A percentile compares a stretch with the other conserved stretches of the same genome.
These are phyloP conservation scores for Cyphomyrmex costatus DNA, from an alignment of 1,140 invertebrate genomes.

Conservation along the genomic window DNA sequence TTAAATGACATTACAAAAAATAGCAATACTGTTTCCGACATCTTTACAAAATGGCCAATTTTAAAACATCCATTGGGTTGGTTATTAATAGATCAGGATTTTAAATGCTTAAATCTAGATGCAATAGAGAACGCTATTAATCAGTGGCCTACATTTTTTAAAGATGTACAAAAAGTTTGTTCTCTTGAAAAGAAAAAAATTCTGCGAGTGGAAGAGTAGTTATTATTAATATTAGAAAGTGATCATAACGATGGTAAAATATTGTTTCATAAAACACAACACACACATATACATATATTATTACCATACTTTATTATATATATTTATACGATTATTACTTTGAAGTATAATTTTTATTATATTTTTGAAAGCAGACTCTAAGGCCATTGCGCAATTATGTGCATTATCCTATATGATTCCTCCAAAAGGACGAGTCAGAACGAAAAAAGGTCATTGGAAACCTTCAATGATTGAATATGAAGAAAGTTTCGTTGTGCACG, in stretches of 20 bases:
- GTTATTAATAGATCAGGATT: constrained; percentile 9
- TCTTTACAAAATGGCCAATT: constrained; percentile 31
- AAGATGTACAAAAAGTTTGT: background rate
- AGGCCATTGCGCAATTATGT: constrained; percentile 23
- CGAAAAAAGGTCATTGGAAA: constrained; percentile 24
- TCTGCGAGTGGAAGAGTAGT: background rate
- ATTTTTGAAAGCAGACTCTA: background rate
- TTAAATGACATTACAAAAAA: background rate
- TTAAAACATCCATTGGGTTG: constrained; percentile 9
- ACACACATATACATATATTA: too few relatives aligned
- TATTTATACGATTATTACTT: background rate
- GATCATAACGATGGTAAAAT: constrained; percentile 2
- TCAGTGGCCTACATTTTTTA: constrained; percentile 5
- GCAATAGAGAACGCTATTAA: background rate
- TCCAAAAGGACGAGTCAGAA: background rate
- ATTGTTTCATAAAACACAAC: too few relatives aligned
- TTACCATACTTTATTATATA: too few relatives aligned
- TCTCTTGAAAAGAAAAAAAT: constrained; percentile 19
- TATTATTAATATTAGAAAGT: constrained; percentile 1
- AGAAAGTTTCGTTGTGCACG: constrained; percentile 7
- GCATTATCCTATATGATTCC: constrained; percentile 20
- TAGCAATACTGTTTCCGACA: background rate
- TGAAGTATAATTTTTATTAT: background rate
- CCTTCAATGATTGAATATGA: constrained; percentile 26
- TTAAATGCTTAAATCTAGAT: background rate